Evolutionary conservation across 2,113 vertebrate species (phyloP), one percentile per base, ranked within the genome.

Genomic region (Neofelis nebulosa): DNA sequence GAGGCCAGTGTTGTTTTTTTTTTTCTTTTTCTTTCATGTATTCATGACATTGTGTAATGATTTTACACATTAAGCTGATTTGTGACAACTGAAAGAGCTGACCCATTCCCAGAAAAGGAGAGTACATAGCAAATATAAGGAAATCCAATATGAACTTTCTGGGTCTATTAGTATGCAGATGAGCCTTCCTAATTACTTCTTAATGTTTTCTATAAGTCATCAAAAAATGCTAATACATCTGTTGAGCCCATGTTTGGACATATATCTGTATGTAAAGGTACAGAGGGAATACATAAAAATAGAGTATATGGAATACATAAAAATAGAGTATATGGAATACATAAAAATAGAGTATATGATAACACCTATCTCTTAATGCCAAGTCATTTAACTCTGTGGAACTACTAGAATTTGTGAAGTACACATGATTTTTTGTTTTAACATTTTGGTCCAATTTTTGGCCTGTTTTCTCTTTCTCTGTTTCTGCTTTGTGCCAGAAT

Each of bases 141-240:
- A 98, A 97, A 97, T 96, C 19, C 69, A 96, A 0, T 91, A 87
- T 84, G 50, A 94, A 36, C 41, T 98, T 98, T 90, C 29, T 97
- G 91, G 65, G 86, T 25, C 11, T 97, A 68, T 89, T 95, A 97
- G 97, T 98, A 81, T 97, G 10, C 61, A 98, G 91, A 97, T 57
- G 93, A 93, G 89, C 52, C 81, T 96, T 98, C 95, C 83, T 98
- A 98, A 98, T 97, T 98, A 88, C 48, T 97, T 92, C 74, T 96
- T 98, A 97, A 96, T 96, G 80, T 96, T 98, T 98, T 96, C 25
- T 74, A 97, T 84, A 96, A 97, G 81, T 98, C 90, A 97, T 98
- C 91, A 98, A 97, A 98, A 94, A 18, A 61, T 97, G 74, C 27
- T 96, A 76, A 95, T 97, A 71, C 16, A 95, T 91, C 78, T 98